phyloP scores from a whole-genome alignment of 2,888 invertebrate genomes.

The Shargacucullia verbasci region DNA sequence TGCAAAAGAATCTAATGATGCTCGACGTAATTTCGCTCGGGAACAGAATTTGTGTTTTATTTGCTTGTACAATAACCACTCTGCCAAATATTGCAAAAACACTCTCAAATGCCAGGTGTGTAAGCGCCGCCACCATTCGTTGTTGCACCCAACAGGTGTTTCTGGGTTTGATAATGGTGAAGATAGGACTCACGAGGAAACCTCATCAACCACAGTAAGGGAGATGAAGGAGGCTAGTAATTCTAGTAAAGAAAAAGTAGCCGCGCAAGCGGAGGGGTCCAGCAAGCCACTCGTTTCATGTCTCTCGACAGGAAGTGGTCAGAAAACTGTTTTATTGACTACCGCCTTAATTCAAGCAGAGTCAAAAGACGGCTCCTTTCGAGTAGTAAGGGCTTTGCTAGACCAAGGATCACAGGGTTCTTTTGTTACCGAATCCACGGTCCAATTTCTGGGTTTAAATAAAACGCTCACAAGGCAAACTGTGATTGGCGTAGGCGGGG shows the following conservation, averaged over 20 bases:
- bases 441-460: constrained; percentile 9
- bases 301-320: background rate
- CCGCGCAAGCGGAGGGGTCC: constrained; percentile 1
- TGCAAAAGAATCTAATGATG: background rate
- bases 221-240: constrained; percentile 1
- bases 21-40: constrained; percentile 1
- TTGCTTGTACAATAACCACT: constrained; percentile 49
- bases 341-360: constrained; percentile 21
- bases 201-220: background rate
- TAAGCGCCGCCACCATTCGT: constrained; percentile 16
- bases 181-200: constrained; percentile 1
- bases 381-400: constrained; percentile 41
- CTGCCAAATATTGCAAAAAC: constrained; percentile 39
- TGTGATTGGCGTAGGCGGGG: constrained; percentile 40
- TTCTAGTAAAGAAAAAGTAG: background rate
- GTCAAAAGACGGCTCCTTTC: constrained; percentile 22
- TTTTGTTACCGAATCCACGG: constrained; percentile 44
- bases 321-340: constrained; percentile 15
- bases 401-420: constrained; percentile 55
- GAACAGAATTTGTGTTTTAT: constrained; percentile 49
- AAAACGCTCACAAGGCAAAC: background rate
- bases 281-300: background rate
- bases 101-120: too few species aligned
- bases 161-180: constrained; percentile 5
- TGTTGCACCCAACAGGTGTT: constrained; percentile 15